A percentile compares a stretch with the other conserved stretches of the same genome.
Conservation (phyloP, 2,797 vertebrate species). For the Argya squamiceps region DNA sequence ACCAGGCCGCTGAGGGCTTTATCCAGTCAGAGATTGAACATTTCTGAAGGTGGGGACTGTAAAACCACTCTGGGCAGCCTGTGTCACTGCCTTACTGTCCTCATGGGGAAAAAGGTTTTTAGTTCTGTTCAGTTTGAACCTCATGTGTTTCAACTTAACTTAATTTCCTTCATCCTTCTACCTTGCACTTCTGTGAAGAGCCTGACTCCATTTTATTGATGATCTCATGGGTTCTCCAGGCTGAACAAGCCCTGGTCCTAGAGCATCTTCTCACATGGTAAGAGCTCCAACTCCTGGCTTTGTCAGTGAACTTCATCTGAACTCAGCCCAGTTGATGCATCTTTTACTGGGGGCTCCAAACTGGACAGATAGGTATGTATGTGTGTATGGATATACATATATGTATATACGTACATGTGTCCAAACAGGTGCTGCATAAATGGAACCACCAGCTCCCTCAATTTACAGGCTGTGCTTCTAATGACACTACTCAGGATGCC, state of each 20-base stretch:
- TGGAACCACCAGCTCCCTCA: not conserved
- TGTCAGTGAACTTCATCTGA: not conserved
- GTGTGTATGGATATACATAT: fast-evolving
- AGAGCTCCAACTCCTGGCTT: not conserved
- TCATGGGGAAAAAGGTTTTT: not conserved
- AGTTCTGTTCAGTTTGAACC: not conserved
- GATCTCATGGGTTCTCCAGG: not conserved
- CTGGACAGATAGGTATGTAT: not conserved
- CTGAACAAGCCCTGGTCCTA: not conserved
- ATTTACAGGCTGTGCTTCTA: not conserved
- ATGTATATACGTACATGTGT: not conserved
- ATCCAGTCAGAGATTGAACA: not conserved
- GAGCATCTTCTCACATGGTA: not conserved
- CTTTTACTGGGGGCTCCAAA: not conserved
- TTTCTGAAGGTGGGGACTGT: not conserved
- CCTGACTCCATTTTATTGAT: not conserved
- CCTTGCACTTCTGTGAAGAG: not conserved
- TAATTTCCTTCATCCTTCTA: not conserved
- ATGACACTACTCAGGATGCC: not conserved
- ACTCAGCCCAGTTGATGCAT: not conserved
- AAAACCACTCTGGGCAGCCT: not conserved
- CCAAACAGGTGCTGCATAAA: not conserved
- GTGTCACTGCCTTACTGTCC: not conserved
- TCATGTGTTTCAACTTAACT: not conserved
- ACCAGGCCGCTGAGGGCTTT: not conserved